Conservation (phyloP, 2,797 vertebrate genomes). For the Tenualosa ilisha region DNA sequence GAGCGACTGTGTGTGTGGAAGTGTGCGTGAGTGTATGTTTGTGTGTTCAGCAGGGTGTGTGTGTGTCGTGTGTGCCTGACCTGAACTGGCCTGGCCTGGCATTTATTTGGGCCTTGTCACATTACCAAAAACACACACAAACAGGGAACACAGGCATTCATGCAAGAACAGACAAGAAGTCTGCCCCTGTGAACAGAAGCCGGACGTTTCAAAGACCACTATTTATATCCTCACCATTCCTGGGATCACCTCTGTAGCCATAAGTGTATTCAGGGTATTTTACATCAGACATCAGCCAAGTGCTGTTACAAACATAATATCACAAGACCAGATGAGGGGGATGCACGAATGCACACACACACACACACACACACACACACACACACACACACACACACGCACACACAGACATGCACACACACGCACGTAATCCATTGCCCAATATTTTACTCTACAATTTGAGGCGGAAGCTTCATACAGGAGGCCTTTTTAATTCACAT, state of each 20-base stretch:
- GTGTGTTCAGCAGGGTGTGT: neutral
- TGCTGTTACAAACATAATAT: neutral
- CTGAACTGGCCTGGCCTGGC: neutral
- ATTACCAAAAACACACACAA: constrained; percentile 3
- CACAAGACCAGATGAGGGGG: neutral
- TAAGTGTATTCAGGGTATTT: neutral
- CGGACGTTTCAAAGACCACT: neutral
- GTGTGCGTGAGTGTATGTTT: neutral
- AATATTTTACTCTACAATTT: neutral
- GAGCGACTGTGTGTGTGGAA: neutral
- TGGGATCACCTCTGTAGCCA: neutral
- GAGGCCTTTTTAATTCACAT: neutral
- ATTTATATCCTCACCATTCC: neutral
- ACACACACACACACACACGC: neutral
- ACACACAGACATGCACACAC: neutral
- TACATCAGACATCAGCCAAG: neutral
- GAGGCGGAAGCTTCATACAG: neutral
- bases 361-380: neutral
- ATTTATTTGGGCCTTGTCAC: constrained; percentile 12
- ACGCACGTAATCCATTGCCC: neutral
- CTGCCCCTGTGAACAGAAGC: neutral
- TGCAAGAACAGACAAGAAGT: neutral
- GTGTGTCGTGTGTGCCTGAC: neutral
- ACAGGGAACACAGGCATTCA: neutral
- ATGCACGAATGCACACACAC: neutral